Base-by-base conservation (phyloP, 2,113 vertebrate genomes). In the Hippocampus zosterae region DNA sequence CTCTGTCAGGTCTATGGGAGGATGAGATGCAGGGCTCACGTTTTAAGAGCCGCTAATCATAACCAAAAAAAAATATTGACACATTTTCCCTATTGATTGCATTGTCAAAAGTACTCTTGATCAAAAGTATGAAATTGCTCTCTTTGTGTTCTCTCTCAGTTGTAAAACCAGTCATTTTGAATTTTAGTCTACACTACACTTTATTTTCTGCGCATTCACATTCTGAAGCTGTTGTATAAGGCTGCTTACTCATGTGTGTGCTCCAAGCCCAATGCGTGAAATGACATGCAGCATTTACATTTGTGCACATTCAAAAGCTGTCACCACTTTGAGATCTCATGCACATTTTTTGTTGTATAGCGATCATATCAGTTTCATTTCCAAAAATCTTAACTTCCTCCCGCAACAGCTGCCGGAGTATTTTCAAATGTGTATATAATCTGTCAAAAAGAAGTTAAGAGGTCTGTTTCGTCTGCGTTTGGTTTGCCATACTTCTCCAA, bases 401-500 rank as follows among this genome's bases (percentile, higher is more conserved):
- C 66, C 69, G 16, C 75, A 77, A 21, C 84, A 85, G 88, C 81
- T 85, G 85, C 68, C 21, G 44, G 55, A 53, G 46, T 72, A 65
- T 69, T 80, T 84, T 70, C 79, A 79, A 80, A 75, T 76, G 5
- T 37, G 55, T 67, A 73, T 71, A 71, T 67, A 59, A 75, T 78
- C 71, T 84, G 84, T 85, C 83, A 85, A 81, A 87, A 55, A 80
- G 33, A 73, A 69, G 57, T 46, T 29, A 74, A 65, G 64, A 80
- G 40, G 48, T 80, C 59, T 80, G 66, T 86, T 76, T 78, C 56
- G 37, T 83, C 40, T 73, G 44, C 55, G 65, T 62, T 76, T 73
- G 68, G 68, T 69, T 33, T 74, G 74, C 68, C 67, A 63, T 67
- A 64, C 74, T 65, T 78, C 72, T 77, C 27, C 68, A 71, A 70